A percentile compares a stretch with the other conserved stretches of the same genome.
phyloP scores from a whole-genome alignment of 2,888 invertebrate species.

The Caenorhabditis sinica region DNA sequence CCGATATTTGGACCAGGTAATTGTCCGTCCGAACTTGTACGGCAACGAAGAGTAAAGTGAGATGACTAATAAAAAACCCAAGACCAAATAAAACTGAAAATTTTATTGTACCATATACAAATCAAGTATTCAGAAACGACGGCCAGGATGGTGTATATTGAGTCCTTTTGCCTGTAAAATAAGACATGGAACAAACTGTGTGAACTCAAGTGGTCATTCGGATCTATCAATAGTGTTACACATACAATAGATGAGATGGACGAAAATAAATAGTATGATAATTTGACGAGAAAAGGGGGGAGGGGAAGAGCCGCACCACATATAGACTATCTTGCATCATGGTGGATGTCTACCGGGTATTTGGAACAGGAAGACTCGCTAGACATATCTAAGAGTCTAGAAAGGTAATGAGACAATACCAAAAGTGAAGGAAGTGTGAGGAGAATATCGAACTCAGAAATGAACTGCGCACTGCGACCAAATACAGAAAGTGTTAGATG shows the following conservation, averaged over 20 bases:
- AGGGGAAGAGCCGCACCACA: slow-evolving; percentile 23
- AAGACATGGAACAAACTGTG: not conserved
- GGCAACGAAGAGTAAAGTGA: slow-evolving; percentile 96
- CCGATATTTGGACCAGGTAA: too few species aligned
- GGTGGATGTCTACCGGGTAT: slow-evolving; percentile 41
- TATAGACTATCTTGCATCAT: slow-evolving; percentile 26
- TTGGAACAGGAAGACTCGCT: slow-evolving; percentile 20
- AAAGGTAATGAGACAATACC: not conserved
- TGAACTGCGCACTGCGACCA: slow-evolving; percentile 49
- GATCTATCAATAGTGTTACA: slow-evolving; percentile 46
- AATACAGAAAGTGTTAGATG: slow-evolving; percentile 29
- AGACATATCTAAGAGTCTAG: slow-evolving; percentile 23
- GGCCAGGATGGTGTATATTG: slow-evolving; percentile 4
- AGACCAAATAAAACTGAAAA: not conserved
- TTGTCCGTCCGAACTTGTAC: slow-evolving; percentile 94
- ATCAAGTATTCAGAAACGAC: slow-evolving; percentile 24
- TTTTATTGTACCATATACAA: slow-evolving; percentile 60
- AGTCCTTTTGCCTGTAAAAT: not conserved
- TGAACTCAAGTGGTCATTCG: slow-evolving; percentile 25
- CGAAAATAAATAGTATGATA: slow-evolving; percentile 40
- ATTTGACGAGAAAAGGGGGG: not conserved
- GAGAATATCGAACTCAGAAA: slow-evolving; percentile 20
- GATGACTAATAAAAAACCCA: slow-evolving; percentile 80
- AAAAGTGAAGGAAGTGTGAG: slow-evolving; percentile 45
- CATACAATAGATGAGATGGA: slow-evolving; percentile 41